Conservation (phyloP, 1,140 invertebrate species). For the Caerostris extrusa region DNA sequence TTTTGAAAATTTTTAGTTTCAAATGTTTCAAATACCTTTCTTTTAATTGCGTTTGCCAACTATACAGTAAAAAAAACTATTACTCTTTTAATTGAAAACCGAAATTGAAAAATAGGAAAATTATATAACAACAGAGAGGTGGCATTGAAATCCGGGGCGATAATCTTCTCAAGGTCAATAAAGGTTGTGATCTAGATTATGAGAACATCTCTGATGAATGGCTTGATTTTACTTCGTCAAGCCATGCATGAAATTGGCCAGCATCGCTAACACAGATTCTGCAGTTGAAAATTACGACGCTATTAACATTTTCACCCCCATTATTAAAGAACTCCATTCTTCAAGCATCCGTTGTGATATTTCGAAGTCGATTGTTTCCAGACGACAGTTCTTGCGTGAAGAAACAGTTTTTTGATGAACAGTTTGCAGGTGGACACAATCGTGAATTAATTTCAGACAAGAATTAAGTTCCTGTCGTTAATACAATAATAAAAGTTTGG, state of each 20-base stretch:
- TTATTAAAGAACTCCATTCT: constrained; percentile 7
- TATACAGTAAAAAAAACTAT: neutral
- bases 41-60: too few relatives aligned
- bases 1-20: too few relatives aligned
- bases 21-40: too few relatives aligned
- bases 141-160: neutral
- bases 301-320: constrained; percentile 37
- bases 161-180: constrained; percentile 13
- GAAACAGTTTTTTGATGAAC: too few relatives aligned
- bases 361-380: neutral
- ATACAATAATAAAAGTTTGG: too few relatives aligned
- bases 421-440: neutral
- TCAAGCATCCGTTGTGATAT: neutral
- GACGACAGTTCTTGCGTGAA: neutral
- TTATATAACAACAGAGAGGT: neutral
- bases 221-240: constrained; percentile 45
- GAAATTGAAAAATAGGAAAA: neutral
- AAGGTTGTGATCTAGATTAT: constrained; percentile 54
- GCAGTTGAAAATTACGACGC: constrained; percentile 20
- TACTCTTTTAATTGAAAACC: neutral
- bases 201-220: neutral
- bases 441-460: neutral
- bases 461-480: neutral
- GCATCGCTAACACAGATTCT: constrained; percentile 63
- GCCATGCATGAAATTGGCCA: constrained; percentile 49